These are phyloP conservation scores for Manis crassicaudata DNA, from an alignment of 2,797 vertebrate species.

Conservation along the genomic window DNA sequence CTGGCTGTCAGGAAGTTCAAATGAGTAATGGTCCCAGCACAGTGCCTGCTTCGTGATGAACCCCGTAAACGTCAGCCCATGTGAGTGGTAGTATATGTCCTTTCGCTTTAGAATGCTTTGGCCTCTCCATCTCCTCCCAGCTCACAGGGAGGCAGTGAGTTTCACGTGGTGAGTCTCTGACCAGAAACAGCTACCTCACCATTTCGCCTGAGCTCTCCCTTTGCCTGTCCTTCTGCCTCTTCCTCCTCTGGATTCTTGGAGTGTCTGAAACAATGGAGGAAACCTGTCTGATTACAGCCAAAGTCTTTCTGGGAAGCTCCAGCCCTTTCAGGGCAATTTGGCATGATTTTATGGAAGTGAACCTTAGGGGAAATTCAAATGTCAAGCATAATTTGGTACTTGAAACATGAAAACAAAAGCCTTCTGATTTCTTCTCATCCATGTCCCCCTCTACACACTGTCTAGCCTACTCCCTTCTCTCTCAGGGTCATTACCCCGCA, in stretches of 20 bases:
- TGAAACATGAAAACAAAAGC: constrained; percentile 83
- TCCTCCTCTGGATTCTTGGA: neutral
- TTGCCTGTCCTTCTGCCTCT: neutral
- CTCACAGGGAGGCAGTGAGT: neutral
- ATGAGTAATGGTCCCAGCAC: neutral
- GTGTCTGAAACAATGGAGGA: constrained; percentile 27
- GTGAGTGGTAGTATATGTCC: neutral
- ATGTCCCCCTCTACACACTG: constrained; percentile 71
- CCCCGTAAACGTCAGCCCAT: neutral
- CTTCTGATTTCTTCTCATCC: constrained; percentile 82
- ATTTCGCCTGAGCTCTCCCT: neutral
- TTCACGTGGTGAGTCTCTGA: neutral
- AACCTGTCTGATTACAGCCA: constrained; percentile 72
- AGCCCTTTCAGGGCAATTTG: constrained; percentile 83
- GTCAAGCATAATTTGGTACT: constrained; percentile 87
- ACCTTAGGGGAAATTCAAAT: constrained; percentile 87
- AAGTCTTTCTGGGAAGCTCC: constrained; percentile 79
- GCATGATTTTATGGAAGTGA: constrained; percentile 80
- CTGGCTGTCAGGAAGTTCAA: neutral
- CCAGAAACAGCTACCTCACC: accelerated
- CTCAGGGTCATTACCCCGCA: constrained; percentile 68
- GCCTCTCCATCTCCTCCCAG: neutral
- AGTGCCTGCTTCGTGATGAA: neutral
- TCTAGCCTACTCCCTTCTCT: constrained; percentile 59
- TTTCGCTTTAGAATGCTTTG: neutral